These are phyloP conservation scores for Saxicola maurus DNA, from an alignment of 2,797 vertebrate species.

Conservation along the genomic window DNA sequence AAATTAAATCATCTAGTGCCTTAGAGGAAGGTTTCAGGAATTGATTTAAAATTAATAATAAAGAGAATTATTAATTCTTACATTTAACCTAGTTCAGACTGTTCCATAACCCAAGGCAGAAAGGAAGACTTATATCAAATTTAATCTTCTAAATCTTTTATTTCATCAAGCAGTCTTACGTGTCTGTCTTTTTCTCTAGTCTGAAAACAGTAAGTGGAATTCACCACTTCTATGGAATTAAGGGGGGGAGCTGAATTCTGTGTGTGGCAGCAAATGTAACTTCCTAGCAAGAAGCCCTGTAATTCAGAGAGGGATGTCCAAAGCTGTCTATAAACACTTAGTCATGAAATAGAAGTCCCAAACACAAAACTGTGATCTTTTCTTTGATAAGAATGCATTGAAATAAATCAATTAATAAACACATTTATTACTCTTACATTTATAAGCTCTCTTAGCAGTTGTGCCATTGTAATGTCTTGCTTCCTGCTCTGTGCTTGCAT, in stretches of 20 bases:
- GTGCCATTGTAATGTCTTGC: background rate
- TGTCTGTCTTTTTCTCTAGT: background rate
- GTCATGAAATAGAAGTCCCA: background rate
- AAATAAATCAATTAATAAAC: background rate
- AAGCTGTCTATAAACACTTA: background rate
- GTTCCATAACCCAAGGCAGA: background rate
- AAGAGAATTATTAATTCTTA: background rate
- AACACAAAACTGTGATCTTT: background rate
- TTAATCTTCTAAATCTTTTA: background rate
- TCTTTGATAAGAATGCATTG: background rate
- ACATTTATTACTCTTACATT: background rate
- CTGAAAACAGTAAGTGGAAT: background rate
- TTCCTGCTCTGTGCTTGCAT: background rate
- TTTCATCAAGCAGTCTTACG: background rate
- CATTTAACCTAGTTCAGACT: background rate
- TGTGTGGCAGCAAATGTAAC: background rate
- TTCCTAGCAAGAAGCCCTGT: background rate
- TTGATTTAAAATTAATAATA: background rate
- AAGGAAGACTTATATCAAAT: background rate
- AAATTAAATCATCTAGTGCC: background rate
- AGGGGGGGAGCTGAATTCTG: background rate
- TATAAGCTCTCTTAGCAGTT: background rate
- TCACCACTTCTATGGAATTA: background rate
- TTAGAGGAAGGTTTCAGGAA: background rate
- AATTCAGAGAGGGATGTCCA: background rate